phyloP scores from a whole-genome alignment of 2,888 invertebrate species.

The Dastarcus helophoroides region DNA sequence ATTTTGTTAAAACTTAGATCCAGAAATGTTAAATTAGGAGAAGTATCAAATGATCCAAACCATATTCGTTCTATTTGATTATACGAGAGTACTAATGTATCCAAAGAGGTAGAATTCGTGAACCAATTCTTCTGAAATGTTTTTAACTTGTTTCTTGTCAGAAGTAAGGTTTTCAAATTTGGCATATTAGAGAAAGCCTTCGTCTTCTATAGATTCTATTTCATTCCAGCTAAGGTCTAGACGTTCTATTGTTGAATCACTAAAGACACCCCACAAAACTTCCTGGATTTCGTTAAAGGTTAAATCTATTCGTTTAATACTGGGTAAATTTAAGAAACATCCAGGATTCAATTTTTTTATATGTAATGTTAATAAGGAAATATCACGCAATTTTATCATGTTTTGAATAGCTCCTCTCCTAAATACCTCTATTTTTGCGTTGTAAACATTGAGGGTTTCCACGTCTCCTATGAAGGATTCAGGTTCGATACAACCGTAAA shows the following conservation, averaged over 20 bases:
- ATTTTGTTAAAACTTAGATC: too few relatives aligned
- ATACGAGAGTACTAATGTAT: too few relatives aligned
- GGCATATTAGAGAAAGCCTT: conserved; percentile 1
- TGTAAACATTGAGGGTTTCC: background rate
- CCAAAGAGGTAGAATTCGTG: too few relatives aligned
- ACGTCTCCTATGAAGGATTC: conserved; percentile 1
- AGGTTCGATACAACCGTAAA: conserved; percentile 1
- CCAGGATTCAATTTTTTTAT: background rate
- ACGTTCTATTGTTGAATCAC: background rate
- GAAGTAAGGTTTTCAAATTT: too few relatives aligned
- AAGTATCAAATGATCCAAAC: too few relatives aligned
- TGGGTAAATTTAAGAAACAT: conserved; percentile 2
- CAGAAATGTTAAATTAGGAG: too few relatives aligned
- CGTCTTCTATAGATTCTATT: conserved; percentile 1
- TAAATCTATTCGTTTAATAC: background rate
- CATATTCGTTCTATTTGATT: too few relatives aligned
- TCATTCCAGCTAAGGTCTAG: too few relatives aligned
- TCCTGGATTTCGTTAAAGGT: background rate
- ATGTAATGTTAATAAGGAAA: background rate
- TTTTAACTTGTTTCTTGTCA: background rate
- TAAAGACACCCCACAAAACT: conserved; percentile 1
- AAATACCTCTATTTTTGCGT: background rate
- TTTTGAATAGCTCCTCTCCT: too few relatives aligned
- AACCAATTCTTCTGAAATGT: background rate
- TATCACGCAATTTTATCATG: background rate